phyloP scores from a whole-genome alignment of 2,888 invertebrate genomes.

The Subacronicta megacephala region DNA sequence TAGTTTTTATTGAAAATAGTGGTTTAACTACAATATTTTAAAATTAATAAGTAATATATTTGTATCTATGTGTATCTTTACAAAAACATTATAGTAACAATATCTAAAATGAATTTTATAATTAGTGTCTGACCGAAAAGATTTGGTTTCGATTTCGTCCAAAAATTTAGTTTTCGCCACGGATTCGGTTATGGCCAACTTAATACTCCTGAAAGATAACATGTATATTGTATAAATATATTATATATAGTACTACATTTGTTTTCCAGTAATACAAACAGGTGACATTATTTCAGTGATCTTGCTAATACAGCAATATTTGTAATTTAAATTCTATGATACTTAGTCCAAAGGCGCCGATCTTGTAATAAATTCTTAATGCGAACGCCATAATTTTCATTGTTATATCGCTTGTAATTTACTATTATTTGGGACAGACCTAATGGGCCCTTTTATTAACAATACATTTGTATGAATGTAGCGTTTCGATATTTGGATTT shows the following conservation, averaged over 20 bases:
- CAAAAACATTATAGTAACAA: too few relatives aligned
- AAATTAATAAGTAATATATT: too few relatives aligned
- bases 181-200: too few relatives aligned
- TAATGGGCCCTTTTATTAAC: constrained; percentile 29
- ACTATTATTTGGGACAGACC: constrained; percentile 31
- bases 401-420: constrained; percentile 37
- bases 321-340: constrained; percentile 34
- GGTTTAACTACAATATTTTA: too few relatives aligned
- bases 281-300: constrained; percentile 24
- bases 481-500: constrained; percentile 21
- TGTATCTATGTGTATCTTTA: too few relatives aligned
- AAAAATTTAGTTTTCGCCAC: too few relatives aligned
- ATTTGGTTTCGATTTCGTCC: too few relatives aligned
- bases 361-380: constrained; percentile 40
- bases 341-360: constrained; percentile 29
- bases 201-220: not conserved
- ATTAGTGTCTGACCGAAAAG: too few relatives aligned
- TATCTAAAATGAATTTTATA: too few relatives aligned
- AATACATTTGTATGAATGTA: constrained; percentile 32
- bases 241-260: not conserved
- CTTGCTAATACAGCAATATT: constrained; percentile 14
- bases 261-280: constrained; percentile 12
- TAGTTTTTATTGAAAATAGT: too few relatives aligned
- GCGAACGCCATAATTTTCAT: constrained; percentile 35
- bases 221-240: not conserved